phyloP scores from a whole-genome alignment of 2,888 invertebrate genomes.

The Cristatella mucedo region DNA sequence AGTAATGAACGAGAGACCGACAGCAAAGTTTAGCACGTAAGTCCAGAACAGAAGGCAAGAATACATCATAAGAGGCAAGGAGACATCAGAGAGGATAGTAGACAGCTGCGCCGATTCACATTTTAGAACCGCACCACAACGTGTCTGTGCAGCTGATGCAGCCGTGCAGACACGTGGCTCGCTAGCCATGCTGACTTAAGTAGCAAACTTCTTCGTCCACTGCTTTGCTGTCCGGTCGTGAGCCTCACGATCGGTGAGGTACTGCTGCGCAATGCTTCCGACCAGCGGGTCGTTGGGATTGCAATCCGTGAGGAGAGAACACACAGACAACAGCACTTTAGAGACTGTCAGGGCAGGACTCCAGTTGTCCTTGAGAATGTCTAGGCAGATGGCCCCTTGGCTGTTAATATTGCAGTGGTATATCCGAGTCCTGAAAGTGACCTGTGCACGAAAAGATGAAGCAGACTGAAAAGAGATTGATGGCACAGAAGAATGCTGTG shows the following conservation, averaged over 20 bases:
- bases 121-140: too few species aligned
- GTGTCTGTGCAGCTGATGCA: too few species aligned
- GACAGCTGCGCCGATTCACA: too few species aligned
- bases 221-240: slow-evolving; percentile 93
- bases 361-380: slow-evolving; percentile 96
- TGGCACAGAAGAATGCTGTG: too few species aligned
- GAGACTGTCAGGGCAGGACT: slow-evolving; percentile 95
- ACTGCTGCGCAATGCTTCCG: slow-evolving; percentile 94
- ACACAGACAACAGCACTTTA: slow-evolving; percentile 89
- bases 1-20: too few species aligned
- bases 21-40: too few species aligned
- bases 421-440: slow-evolving; percentile 78
- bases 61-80: too few species aligned
- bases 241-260: slow-evolving; percentile 87
- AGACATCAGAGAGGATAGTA: too few species aligned
- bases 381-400: slow-evolving; percentile 92
- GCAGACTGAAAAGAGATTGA: not conserved
- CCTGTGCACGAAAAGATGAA: slow-evolving; percentile 25
- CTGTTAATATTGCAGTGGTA: slow-evolving; percentile 99
- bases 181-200: too few species aligned
- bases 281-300: slow-evolving; percentile 97
- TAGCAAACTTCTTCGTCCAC: slow-evolving; percentile 95
- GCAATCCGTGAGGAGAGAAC: slow-evolving; percentile 91
- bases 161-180: too few species aligned
- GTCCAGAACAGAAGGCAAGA: too few species aligned